Evolutionary conservation across 2,113 vertebrate species (phyloP), one percentile per base, ranked within the genome.

Genomic region (Orientallactaga bullata): DNA sequence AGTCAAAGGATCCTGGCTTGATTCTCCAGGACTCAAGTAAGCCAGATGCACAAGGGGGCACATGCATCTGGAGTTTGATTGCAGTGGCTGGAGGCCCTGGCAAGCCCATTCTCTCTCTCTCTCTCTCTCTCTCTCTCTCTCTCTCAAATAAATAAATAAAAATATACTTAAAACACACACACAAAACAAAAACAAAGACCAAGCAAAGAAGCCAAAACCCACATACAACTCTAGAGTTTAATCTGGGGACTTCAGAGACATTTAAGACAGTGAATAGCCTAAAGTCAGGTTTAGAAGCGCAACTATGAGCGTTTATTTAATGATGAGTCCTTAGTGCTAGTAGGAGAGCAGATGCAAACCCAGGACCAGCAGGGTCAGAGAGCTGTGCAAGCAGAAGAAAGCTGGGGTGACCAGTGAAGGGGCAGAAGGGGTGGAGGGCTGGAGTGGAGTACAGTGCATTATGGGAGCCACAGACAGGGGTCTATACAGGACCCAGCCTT

Each of bases 271-370:
- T 55, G 74, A 85, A 15, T 87, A 39, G 63, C 21, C 39, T 55
- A 84, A 61, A 16, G 37, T 60, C 63, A 85, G 68, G 51, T 68
- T 10, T 28, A 82, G 28, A 77, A 68, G 37, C 39, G n/a, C 3
- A 42, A 39, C 47, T 4, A 2, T 11, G 30, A 77, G 26, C 20
- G 42, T 58, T 20, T n/a, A 16, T 0, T 3, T 30, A 39, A 66
- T 4, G 5, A 12, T 21, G 35, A 3, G 7, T 58, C 28, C 10
- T 66, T 55, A 23, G 0, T 5, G 7, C 37, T 3, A 2, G 18
- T 5, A 4, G 7, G 13, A 28, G n/a, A 12, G 35, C 72, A 16
- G 30, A 16, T 7, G 16, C 7, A 1, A 6, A 3, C 47, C 30
- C 13, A 88, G 21, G n/a, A 60, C 61, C 78, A 15, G 30, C 37